Conservation (phyloP, 2,113 vertebrate genomes). For the Diphyllodes magnificus region DNA sequence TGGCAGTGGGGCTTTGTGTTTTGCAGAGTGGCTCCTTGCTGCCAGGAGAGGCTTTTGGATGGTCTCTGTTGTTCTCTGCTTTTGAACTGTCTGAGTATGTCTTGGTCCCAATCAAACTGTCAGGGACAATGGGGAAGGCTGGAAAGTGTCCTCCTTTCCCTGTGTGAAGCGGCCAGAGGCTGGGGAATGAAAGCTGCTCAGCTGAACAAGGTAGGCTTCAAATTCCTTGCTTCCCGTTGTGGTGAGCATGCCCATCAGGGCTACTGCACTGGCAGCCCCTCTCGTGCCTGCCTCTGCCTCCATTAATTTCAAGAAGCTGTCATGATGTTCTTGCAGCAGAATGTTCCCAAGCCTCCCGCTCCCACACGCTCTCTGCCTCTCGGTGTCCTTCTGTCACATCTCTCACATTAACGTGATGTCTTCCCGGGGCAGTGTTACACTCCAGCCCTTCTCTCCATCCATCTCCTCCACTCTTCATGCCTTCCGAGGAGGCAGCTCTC, state of each 20-base stretch:
- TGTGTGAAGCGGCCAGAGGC: accelerated
- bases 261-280: neutral
- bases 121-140: neutral
- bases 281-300: neutral
- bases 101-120: neutral
- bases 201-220: neutral
- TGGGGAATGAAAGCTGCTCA: neutral
- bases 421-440: neutral
- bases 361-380: neutral
- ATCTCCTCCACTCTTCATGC: neutral
- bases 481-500: neutral
- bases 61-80: neutral
- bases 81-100: neutral
- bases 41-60: neutral
- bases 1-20: neutral
- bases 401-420: neutral
- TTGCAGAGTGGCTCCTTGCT: neutral
- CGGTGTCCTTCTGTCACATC: slow-evolving; percentile 29
- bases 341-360: neutral
- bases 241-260: neutral
- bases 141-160: neutral
- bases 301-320: slow-evolving; percentile 34
- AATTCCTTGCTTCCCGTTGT: neutral
- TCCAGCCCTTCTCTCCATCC: slow-evolving; percentile 31
- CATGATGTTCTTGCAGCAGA: slow-evolving; percentile 28